Percentiles rank a stretch among this genome's conserved stretches.
phyloP scores from a whole-genome alignment of 2,888 invertebrate species.

The Drosophila histrio region DNA sequence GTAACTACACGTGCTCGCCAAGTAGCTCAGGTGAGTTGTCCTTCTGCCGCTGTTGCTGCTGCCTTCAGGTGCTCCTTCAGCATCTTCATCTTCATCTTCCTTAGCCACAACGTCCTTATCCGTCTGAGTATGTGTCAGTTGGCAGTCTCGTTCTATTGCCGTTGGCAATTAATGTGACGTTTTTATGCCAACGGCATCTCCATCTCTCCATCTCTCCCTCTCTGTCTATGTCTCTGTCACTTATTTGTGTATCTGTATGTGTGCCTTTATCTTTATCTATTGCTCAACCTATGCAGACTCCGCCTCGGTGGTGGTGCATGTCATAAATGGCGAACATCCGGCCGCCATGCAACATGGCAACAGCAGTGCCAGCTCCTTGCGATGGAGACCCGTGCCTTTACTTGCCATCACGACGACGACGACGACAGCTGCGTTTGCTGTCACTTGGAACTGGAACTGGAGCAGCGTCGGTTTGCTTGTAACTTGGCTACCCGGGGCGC shows the following conservation, averaged over 20 bases:
- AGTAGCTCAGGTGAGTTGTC: conserved; percentile 88
- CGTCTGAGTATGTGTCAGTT: conserved; percentile 52
- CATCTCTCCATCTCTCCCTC: background rate
- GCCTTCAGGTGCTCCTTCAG: background rate
- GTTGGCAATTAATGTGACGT: conserved; percentile 66
- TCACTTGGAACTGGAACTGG: conserved; percentile 66
- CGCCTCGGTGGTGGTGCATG: conserved; percentile 92
- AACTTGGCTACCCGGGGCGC: conserved; percentile 29
- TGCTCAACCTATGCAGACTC: conserved; percentile 86
- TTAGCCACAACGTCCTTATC: conserved; percentile 40
- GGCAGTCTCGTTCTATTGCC: conserved; percentile 51
- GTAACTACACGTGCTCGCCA: conserved; percentile 95
- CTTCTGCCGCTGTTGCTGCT: background rate
- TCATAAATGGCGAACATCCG: conserved; percentile 90
- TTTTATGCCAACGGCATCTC: conserved; percentile 49
- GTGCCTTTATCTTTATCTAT: conserved; percentile 15
- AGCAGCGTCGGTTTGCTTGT: conserved; percentile 26
- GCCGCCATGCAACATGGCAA: conserved; percentile 87
- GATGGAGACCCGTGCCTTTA: conserved; percentile 67
- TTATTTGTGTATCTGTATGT: conserved; percentile 7
- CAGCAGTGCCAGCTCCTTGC: conserved; percentile 82
- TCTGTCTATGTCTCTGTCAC: background rate
- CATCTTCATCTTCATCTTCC: conserved; percentile 31
- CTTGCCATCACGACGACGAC: conserved; percentile 62
- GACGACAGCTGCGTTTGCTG: conserved; percentile 61